Evolutionary conservation across 2,113 vertebrate species (phyloP), one percentile per base, ranked within the genome.

Genomic region (Myrmecobius fasciatus): DNA sequence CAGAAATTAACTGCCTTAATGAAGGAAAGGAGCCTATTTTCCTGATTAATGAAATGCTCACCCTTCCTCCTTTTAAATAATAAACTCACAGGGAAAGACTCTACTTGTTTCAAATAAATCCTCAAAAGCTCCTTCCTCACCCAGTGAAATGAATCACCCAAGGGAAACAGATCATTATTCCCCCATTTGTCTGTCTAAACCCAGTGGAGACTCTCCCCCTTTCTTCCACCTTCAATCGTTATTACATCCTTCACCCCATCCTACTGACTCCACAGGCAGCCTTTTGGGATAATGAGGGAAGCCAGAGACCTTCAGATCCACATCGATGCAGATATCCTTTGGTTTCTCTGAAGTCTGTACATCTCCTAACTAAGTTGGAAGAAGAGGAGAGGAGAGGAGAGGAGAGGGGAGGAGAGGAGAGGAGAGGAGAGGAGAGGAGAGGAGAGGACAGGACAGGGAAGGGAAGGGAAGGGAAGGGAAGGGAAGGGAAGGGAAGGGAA

Each of bases 131-230:
- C 91, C 90, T 95, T 90, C 46, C 95, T 96, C 49, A 47, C 91
- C 51, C 97, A 52, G 94, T 95, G 93, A 97, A 97, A 98, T 97
- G 96, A 97, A 97, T 97, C 98, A 97, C 95, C 89, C 92, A 94
- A 89, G 96, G 96, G 96, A 97, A 98, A 97, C 89, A 94, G 96
- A 95, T 0, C n/a, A 96, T 97, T 96, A 97, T 93, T 94, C 83
- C 52, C 93, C 96, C 95, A 97, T 96, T 97, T 96, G 93, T 98
- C 97, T 97, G 91, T 93, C 67, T 48, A 89, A 92, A 95, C 43
- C 17, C 92, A n/a, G 48, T 43, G 91, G 89, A 94, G 83, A 96
- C 20, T 60, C 94, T 92, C n/a, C 26, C 20, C 94, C 54, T 28
- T 83, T 48, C 54, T 43, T 95, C 25, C n/a, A 48, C 83, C 24